Percentiles rank a stretch among this genome's conserved stretches.
Evolutionary conservation across 37 sponge, comb jelly and placozoan species (phyloP).

Genomic region (Lycopodina hypogea): DNA sequence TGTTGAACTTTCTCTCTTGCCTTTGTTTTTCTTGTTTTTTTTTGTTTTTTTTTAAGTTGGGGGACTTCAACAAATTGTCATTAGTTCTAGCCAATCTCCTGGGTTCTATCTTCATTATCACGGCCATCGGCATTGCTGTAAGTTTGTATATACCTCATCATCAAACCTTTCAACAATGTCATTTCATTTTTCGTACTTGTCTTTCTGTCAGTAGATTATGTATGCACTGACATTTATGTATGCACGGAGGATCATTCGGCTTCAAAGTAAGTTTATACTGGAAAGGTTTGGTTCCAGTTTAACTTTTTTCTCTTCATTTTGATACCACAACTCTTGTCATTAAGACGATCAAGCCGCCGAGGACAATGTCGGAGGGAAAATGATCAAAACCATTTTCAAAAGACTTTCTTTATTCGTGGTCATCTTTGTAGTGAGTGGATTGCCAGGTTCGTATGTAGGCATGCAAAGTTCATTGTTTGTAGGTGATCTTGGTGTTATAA

Average conservation of each 20-base stretch:
- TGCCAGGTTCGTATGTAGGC: conserved; percentile 55
- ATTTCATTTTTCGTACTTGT: too few relatives aligned
- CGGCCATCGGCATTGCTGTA: conserved; percentile 23
- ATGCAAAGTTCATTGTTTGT: background rate
- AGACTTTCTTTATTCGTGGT: conserved; percentile 50
- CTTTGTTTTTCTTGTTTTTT: background rate
- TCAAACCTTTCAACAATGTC: too few relatives aligned
- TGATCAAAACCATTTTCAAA: conserved; percentile 26
- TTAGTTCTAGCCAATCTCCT: conserved; percentile 13
- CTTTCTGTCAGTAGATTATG: background rate
- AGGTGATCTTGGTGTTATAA: too few relatives aligned
- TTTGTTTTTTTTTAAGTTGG: background rate
- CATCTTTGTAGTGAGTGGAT: conserved; percentile 59
- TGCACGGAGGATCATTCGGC: conserved; percentile 4
- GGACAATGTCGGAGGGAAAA: background rate
- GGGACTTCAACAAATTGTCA: conserved; percentile 21
- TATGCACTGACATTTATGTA: conserved; percentile 34
- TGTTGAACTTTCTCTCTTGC: background rate
- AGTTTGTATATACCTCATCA: background rate
- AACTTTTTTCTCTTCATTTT: background rate
- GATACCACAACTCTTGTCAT: background rate
- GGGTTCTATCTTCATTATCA: conserved; percentile 20
- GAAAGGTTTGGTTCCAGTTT: background rate
- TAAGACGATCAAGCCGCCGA: background rate
- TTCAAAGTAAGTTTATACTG: background rate